Base-by-base conservation (phyloP, 2,888 invertebrate species). In the Pseudococcus jackbeardsleyi region DNA sequence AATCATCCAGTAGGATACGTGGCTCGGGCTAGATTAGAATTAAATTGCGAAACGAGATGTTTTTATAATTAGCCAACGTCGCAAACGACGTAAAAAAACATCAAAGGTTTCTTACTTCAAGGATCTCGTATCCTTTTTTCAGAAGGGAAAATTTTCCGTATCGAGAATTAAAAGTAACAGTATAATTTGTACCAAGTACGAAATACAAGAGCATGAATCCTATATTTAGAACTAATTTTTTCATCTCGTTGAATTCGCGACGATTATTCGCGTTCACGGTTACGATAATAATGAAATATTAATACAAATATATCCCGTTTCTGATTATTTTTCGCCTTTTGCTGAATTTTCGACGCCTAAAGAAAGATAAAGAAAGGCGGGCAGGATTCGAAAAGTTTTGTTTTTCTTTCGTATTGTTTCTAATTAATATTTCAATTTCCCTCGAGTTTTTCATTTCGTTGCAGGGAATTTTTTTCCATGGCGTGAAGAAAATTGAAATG, bases 161-260 rank as follows among this genome's bases (percentile, higher is more conserved):
- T 19, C 59, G 0, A 19, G 19, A 59, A 59, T 59, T 59, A 19
- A 59, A 59, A 59, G 5, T 59, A 59, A 59, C 19, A 59, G 59
- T 59, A 19, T n/a, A 59, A 59, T 59, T 59, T 59, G 59, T 59
- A n/a, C 59, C 50, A 50, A 50, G 59, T 59, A 50, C 59, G 59
- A 59, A 46, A 46, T 46, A 11, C 46, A 7, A 2, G 12, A 46
- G 46, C 46, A 46, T 54, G 17, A 54, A 15, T 54, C 54, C 59
- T 59, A 19, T 59, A 59, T 59, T 59, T 19, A 19, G 19, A 19
- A 59, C 7, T 6, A 19, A 33, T 59, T 59, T 59, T 59, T 19
- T 11, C 46, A 2, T 46, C 12, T 12, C 46, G 9, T 46, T 46
- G 46, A 46, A 8, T 46, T 46, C 9, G 15, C 54, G 59, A 59